Base-by-base conservation (phyloP, 35 echinoderm and acorn worm species). In the Apostichopus californicus region DNA sequence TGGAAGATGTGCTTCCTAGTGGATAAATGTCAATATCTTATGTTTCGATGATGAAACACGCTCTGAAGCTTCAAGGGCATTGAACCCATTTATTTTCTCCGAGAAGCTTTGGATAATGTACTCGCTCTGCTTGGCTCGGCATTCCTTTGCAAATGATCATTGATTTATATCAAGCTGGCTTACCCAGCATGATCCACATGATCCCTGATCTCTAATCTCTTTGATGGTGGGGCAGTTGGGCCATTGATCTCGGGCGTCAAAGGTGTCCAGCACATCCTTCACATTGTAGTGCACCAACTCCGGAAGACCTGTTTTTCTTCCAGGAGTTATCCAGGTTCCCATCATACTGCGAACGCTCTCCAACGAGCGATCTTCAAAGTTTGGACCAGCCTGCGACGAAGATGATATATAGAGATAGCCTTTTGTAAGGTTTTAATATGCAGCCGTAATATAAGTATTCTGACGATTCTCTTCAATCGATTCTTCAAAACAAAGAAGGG, bases 131-230 rank as follows among this genome's bases (percentile, higher is more conserved):
- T 46, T 3, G 34, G 34, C 34, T 46, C 34, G 34, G 34, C 34
- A 46, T 46, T 46, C 34, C 34, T 46, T 46, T 46, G 34, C 34
- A 46, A 46, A 46, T 46, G 34, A 46, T 46, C 15, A 77, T 7
- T 78, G 9, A 21, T 55, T 34, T 85, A 57, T 25, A 20, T 13
- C 8, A 56, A 4, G 52, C 57, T 46, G 34, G 73, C 92, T 63
- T 90, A 98, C 96, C 96, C 96, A 98, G 56, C 96, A 98, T 53
- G 96, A 98, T 1, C 96, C 96, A 86, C 96, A 98, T 0, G 96
- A 91, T 10, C 94, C 96, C 78, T 98, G 96, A 63, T 98, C 96
- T 8, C 96, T 84, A 17, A 98, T 72, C 73, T 98, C 96, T 52
- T 94, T 92, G 68, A 98, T 95, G 77, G 92, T 98, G 1, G 96